Evolutionary conservation across 1,140 invertebrate species (phyloP), one percentile per base, ranked within the genome.

Genomic region (Rhopalosiphum padi): DNA sequence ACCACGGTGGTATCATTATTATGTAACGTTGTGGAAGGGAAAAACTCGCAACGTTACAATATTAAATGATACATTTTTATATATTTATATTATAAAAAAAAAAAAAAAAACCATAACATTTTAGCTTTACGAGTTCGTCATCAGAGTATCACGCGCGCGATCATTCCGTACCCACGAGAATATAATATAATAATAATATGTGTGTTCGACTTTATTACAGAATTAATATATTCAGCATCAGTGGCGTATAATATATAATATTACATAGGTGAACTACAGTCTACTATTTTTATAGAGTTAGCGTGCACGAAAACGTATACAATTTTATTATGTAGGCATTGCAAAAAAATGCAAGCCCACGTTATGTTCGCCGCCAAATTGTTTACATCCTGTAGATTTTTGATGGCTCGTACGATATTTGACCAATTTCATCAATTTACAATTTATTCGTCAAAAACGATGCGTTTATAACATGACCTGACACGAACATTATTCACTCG

Each of bases 381-480:
- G 35, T 51, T 83, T 48, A 7, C 90, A 46, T n/a, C 7, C 30
- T n/a, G 30, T 35, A 83, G 18, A 77, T 43, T 82, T 82, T 46
- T 91, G 53, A 91, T 41, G 35, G 4, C 60, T 48, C 3, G 82
- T 21, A 53, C n/a, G 48, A 18, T 48, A 30, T 85, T 18, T 53
- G 91, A 48, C 53, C 41, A 85, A 82, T 92, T 92, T 35, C 77
- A 30, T 92, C 23, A 85, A 92, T 92, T 48, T 92, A 85, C 5
- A 11, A 85, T 25, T 43, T 91, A 83, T 92, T 85, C 83, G 77
- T 83, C 46, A 92, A 92, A 83, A 92, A 25, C n/a, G 43, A 92
- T 48, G 15, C 37, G 23, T 90, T 90, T 90, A 90, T 90, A 60
- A 60, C 11, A 37, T 41, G 15, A 8, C 0, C n/a, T 55, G 53